A percentile compares a stretch with the other conserved stretches of the same genome.
Conservation (phyloP, 2,797 vertebrate species). For the Nyctalus aviator region DNA sequence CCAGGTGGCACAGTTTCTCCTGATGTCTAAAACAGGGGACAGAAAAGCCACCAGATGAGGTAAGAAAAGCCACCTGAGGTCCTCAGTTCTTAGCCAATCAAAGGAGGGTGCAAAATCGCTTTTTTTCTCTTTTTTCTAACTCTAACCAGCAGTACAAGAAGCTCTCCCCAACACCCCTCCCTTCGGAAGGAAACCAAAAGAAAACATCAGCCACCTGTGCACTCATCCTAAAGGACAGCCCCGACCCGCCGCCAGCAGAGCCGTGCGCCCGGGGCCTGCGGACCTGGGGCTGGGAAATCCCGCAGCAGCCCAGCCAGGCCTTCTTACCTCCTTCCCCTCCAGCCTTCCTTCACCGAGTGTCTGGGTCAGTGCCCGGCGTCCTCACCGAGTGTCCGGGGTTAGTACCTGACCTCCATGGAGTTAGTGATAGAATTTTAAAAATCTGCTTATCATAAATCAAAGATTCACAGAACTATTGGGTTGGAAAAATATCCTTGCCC, state of each 20-base stretch:
- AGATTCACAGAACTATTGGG: not conserved
- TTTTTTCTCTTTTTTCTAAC: not conserved
- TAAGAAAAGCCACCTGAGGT: not conserved
- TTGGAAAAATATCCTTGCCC: not conserved
- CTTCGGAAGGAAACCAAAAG: not conserved
- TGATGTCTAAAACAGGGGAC: not conserved
- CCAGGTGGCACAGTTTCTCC: not conserved
- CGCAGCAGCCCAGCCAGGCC: not conserved
- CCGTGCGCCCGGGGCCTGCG: rapidly evolving
- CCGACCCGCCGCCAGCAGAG: not conserved
- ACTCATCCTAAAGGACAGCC: not conserved
- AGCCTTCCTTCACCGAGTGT: not conserved
- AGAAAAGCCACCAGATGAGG: not conserved
- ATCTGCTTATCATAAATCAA: not conserved
- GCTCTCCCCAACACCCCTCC: rapidly evolving
- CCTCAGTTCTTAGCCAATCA: not conserved
- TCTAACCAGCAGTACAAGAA: not conserved
- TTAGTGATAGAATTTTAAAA: not conserved
- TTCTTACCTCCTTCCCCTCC: not conserved
- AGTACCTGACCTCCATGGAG: not conserved
- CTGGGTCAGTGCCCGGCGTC: too few species aligned
- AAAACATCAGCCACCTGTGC: not conserved
- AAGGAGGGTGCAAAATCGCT: too few species aligned
- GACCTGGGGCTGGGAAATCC: not conserved
- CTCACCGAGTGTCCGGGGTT: too few species aligned